Evolutionary conservation across 2,113 vertebrate genomes (phyloP).

Genomic region (Semicossyphus pulcher): DNA sequence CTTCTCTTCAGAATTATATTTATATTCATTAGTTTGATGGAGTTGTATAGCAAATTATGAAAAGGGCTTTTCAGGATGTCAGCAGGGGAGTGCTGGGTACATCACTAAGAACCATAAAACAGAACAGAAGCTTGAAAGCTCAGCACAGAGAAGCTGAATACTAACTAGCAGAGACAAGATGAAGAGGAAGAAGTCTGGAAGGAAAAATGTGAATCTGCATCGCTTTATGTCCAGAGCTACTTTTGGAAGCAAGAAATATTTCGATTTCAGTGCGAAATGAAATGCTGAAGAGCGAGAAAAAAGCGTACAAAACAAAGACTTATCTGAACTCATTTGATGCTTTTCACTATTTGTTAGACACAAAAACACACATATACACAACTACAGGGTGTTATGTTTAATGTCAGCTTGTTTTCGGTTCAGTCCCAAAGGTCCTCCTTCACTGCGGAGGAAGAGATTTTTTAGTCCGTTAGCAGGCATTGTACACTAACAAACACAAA

Average conservation of each 20-base stretch:
- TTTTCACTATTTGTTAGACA: neutral
- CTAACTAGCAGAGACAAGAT: too few relatives aligned
- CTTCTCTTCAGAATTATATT: neutral
- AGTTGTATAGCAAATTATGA: slow-evolving; percentile 30
- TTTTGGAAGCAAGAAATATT: slow-evolving; percentile 25
- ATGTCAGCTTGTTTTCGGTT: neutral
- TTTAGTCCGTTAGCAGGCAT: neutral
- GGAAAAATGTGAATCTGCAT: slow-evolving; percentile 6
- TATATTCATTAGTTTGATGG: slow-evolving; percentile 7
- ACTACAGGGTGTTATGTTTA: neutral
- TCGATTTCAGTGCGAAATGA: slow-evolving; percentile 38
- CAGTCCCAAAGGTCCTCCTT: neutral
- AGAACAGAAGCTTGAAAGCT: slow-evolving; percentile 25
- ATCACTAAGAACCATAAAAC: slow-evolving; percentile 48
- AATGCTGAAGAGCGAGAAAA: slow-evolving; percentile 20
- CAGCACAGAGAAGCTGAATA: slow-evolving; percentile 14
- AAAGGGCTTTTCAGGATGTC: slow-evolving; percentile 40
- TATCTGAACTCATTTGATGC: neutral
- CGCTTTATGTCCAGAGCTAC: slow-evolving; percentile 21
- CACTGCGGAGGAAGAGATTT: slow-evolving; percentile 11
- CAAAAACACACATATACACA: neutral
- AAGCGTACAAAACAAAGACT: neutral
- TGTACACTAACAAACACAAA: neutral
- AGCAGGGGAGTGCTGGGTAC: slow-evolving; percentile 63
- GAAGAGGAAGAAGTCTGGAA: slow-evolving; percentile 29